A percentile compares a stretch with the other conserved stretches of the same genome.
Evolutionary conservation across 1,140 invertebrate genomes (phyloP).

Genomic region (Glossosoma conforme): DNA sequence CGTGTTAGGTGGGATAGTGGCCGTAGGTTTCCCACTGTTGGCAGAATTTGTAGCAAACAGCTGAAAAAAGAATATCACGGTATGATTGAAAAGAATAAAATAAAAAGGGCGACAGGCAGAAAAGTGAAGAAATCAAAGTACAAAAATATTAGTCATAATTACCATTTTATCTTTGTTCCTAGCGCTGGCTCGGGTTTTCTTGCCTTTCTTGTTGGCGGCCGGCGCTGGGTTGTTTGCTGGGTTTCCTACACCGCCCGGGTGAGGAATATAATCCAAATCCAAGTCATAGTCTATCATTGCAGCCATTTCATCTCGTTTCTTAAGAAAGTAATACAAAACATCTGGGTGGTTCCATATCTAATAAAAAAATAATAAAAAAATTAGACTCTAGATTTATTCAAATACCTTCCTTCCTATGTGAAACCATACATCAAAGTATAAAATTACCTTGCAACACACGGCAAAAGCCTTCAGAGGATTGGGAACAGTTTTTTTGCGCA

Average conservation of each 20-base stretch:
- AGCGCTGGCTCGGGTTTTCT: slow-evolving; percentile 41
- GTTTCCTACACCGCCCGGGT: slow-evolving; percentile 35
- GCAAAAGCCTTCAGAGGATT: slow-evolving; percentile 98
- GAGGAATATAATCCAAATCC: slow-evolving; percentile 63
- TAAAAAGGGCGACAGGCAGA: neutral
- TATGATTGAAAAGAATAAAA: too few relatives aligned
- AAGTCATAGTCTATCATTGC: slow-evolving; percentile 84
- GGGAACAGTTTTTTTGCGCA: slow-evolving; percentile 76
- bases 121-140: neutral
- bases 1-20: slow-evolving; percentile 62
- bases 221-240: slow-evolving; percentile 38
- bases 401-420: too few relatives aligned
- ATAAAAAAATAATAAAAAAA: slow-evolving; percentile 30
- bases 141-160: slow-evolving; percentile 17
- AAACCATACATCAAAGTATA: neutral
- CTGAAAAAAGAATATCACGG: slow-evolving; percentile 17
- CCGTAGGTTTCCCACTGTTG: slow-evolving; percentile 55
- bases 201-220: slow-evolving; percentile 37
- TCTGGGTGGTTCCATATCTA: slow-evolving; percentile 99
- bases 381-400: too few relatives aligned
- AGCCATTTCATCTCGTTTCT: slow-evolving; percentile 73
- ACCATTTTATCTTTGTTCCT: slow-evolving; percentile 40
- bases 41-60: slow-evolving; percentile 15
- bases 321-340: slow-evolving; percentile 87
- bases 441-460: slow-evolving; percentile 87